Base-by-base conservation (phyloP, 2,113 vertebrate species). In the Dicrurus megarhynchus region DNA sequence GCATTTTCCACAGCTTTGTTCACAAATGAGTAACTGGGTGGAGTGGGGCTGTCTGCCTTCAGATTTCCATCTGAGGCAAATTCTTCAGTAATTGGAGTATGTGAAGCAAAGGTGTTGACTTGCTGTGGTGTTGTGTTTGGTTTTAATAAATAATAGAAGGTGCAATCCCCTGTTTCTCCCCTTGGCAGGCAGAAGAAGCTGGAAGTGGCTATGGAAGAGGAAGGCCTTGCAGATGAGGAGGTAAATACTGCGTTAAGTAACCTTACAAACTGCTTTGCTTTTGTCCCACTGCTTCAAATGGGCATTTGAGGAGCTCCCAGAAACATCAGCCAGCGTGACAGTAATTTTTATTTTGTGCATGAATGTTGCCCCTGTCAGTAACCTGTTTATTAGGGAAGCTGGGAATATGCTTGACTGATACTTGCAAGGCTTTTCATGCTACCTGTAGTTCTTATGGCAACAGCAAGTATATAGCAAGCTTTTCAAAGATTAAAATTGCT, bases 151-250 rank as follows among this genome's bases (percentile, higher is more conserved):
- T 28, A 76, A 35, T 41, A 7, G 13, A 86, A 56, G 50, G 44
- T 73, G 23, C 16, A 44, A 42, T 77, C 6, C 55, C 59, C 81
- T 93, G 37, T 74, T 83, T 94, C 46, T 97, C 33, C 44, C 37
- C 67, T 97, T n/a, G 92, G n/a, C 96, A 99, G 99, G 97, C 99
- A 99, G 97, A 99, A 99, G 97, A 99, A 99, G 94, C 97, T 99
- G 77, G 99, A 99, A 97, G 99, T 99, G 83, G 99, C 98, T 87
- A 99, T 99, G 99, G 99, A 99, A 46, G 99, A 99, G 41, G 99
- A 99, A 97, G 99, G 99, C 46, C 97, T 99, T 42, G 98, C 98
- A 67, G 99, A 99, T 42, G 99, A 99, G 92, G 99, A 99, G 98
- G 99, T 99, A 98, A 98, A 97, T 28, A 18, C 17, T 41, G 24